Percentiles rank a stretch among this genome's conserved stretches.
These are phyloP conservation scores for Dryas iulia DNA, from an alignment of 1,140 invertebrate species.

Conservation along the genomic window DNA sequence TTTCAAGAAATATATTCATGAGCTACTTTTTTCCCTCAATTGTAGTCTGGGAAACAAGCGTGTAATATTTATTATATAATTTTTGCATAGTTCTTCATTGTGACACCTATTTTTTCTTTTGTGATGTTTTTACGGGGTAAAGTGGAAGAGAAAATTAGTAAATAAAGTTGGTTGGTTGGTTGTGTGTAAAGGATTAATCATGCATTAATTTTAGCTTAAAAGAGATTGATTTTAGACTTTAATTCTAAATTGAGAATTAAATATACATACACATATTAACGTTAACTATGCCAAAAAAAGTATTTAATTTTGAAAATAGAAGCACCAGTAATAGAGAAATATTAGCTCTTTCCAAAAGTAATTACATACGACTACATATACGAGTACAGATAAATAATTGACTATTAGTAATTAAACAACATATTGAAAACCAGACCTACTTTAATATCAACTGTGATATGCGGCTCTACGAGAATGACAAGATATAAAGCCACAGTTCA, in stretches of 20 bases:
- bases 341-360: too few species aligned
- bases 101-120: background rate
- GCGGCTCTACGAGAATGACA: background rate
- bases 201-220: too few species aligned
- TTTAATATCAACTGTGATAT: background rate
- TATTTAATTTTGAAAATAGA: too few species aligned
- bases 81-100: background rate
- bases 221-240: too few species aligned
- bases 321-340: too few species aligned
- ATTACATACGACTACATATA: background rate
- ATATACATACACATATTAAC: too few species aligned
- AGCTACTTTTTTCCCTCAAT: background rate
- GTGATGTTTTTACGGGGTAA: too few species aligned
- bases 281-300: too few species aligned
- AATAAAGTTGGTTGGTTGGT: too few species aligned
- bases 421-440: background rate
- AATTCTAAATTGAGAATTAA: too few species aligned
- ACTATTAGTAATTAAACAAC: background rate
- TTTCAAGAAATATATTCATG: constrained; percentile 7
- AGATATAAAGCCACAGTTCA: background rate
- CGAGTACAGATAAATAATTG: background rate
- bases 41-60: background rate
- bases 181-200: too few species aligned
- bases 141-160: too few species aligned
- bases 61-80: background rate